Conservation (phyloP, 2,797 vertebrate genomes). For the Pempheris klunzingeri region DNA sequence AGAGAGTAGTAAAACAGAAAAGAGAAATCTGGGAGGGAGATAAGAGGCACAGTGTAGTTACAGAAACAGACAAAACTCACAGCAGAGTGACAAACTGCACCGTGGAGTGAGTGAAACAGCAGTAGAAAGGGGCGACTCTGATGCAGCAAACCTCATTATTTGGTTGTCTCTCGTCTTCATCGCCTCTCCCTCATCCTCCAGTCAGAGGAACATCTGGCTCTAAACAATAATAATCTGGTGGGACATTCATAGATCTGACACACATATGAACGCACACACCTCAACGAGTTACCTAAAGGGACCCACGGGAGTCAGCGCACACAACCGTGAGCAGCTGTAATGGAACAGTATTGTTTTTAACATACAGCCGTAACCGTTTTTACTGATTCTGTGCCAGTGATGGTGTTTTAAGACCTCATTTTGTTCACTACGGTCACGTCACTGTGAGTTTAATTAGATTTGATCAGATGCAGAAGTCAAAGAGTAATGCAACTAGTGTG, state of each 20-base stretch:
- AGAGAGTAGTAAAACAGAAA: conserved; percentile 42
- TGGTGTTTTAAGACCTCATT: conserved; percentile 15
- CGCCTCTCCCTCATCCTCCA: conserved; percentile 68
- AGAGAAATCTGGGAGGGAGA: conserved; percentile 60
- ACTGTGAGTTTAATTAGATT: not conserved
- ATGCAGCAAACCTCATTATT: conserved; percentile 63
- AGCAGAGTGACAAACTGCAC: conserved; percentile 40
- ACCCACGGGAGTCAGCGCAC: conserved; percentile 52
- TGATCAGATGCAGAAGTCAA: not conserved
- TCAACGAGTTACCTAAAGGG: conserved; percentile 49
- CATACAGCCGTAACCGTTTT: conserved; percentile 31
- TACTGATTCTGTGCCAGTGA: conserved; percentile 28
- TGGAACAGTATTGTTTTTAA: conserved; percentile 43
- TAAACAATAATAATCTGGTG: conserved; percentile 77
- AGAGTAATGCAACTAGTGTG: conserved; percentile 18
- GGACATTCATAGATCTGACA: conserved; percentile 69
- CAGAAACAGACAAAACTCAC: conserved; percentile 50
- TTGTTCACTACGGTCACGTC: conserved; percentile 4
- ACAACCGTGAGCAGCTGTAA: conserved; percentile 46
- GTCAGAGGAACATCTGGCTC: conserved; percentile 82
- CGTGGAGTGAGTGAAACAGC: conserved; percentile 32
- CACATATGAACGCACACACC: conserved; percentile 47
- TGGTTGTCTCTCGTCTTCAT: conserved; percentile 60
- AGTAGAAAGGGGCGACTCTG: conserved; percentile 47
- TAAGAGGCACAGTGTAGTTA: conserved; percentile 46